Evolutionary conservation across 2,888 invertebrate species (phyloP), one percentile per base, ranked within the genome.

Genomic region (Eudiplozoon nipponicum): DNA sequence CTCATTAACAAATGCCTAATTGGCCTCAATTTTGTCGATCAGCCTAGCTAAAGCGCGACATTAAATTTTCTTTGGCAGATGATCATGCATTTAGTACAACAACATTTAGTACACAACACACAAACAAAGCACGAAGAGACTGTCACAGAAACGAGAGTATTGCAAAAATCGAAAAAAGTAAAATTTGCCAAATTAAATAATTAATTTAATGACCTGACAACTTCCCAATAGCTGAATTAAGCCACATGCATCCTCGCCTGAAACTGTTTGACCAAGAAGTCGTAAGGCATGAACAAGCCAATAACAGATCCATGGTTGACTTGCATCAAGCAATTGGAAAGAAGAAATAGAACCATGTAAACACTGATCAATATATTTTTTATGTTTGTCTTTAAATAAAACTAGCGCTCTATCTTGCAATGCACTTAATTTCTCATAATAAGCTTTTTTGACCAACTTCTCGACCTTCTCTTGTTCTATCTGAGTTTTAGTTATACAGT

Each of bases 291-390:
- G 81, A 23, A 86, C 58, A 45, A 76, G 77, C 94, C 94, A 98
- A 55, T 84, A 98, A 51, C 78, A 71, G 45, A 90, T 63, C 94
- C 94, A 94, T 4, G 90, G 71, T 50, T 84, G 68, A 57, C 84
- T 86, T 7, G 78, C 74, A 65, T 94, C 90, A 47, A 94, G 62
- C 52, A 70, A 69, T 68, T 70, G 46, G 29, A 52, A 53, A 21
- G 26, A 21, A 19, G 20, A 18, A 5, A 43, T 43, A 15, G 46
- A 28, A 23, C 35, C 36, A 11, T 28, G 13, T 17, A 46, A 31
- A 21, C 39, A 23, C 11, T 22, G 22, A 18, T n/a, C 17, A 5
- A 43, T 23, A 45, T 36, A 42, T 11, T 28, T 26, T 7, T 22
- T 33, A 36, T 42, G 28, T 5, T 17, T 13, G 4, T 34, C 9